Evolutionary conservation across 2,888 invertebrate species (phyloP).

Genomic region (Galerucella nymphaeae): DNA sequence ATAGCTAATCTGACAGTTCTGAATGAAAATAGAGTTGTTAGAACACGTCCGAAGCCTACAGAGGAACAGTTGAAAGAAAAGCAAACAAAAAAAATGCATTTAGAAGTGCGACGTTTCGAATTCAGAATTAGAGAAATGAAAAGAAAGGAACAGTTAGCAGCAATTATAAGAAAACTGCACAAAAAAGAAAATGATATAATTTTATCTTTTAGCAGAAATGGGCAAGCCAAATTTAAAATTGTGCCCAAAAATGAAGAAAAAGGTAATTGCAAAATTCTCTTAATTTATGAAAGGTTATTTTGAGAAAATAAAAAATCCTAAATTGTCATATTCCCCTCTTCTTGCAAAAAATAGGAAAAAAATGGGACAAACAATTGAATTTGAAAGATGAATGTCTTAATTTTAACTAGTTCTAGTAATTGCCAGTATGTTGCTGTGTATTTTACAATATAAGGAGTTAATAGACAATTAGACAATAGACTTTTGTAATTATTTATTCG

Average conservation of each 20-base stretch:
- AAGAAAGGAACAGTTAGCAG: conserved; percentile 31
- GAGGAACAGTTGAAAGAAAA: conserved; percentile 20
- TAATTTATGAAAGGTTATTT: too few relatives aligned
- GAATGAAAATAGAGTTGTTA: not conserved
- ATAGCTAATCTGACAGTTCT: not conserved
- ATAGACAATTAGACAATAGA: too few relatives aligned
- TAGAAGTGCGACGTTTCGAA: conserved; percentile 30
- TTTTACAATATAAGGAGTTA: too few relatives aligned
- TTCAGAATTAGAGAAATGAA: conserved; percentile 35
- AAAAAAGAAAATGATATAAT: conserved; percentile 36
- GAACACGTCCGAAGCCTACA: conserved; percentile 22
- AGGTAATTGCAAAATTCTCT: conserved; percentile 9
- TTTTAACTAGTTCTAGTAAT: too few relatives aligned
- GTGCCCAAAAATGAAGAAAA: conserved; percentile 30
- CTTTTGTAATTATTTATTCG: too few relatives aligned
- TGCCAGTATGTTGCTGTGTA: too few relatives aligned
- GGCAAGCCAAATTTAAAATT: conserved; percentile 37
- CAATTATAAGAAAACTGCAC: conserved; percentile 38
- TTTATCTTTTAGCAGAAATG: conserved; percentile 28
- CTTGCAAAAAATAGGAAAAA: too few relatives aligned
- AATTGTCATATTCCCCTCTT: too few relatives aligned
- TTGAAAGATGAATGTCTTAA: too few relatives aligned
- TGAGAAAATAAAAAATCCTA: too few relatives aligned
- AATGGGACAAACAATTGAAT: too few relatives aligned
- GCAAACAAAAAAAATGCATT: conserved; percentile 3